Base-by-base conservation (phyloP, 2,797 vertebrate genomes). In the Salmo trutta region DNA sequence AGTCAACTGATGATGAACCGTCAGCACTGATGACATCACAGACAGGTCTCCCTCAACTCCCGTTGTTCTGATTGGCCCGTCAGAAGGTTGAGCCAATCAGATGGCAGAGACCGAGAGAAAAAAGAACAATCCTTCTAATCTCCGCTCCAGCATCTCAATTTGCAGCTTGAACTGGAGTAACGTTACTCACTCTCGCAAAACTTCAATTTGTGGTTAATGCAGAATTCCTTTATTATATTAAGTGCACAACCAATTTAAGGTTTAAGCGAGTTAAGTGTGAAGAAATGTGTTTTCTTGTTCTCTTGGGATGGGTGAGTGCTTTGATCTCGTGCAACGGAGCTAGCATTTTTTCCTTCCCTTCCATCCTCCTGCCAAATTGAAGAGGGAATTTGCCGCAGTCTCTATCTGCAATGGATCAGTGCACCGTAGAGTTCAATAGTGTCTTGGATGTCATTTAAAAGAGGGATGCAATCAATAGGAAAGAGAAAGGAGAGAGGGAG, bases 231-330 rank as follows among this genome's bases (percentile, higher is more conserved):
- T 47, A 47, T 47, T 1, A 12, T 12, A 12, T 47, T 3, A 47
- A 14, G 80, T 76, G 74, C 73, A 84, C 27, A 36, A 72, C 10
- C 74, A 33, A 66, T 77, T 77, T 68, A 70, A 80, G 74, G 77
- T 80, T 86, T 79, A 74, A 82, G 70, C 33, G 76, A 83, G 83
- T 78, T 2, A 77, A 86, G 82, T 82, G 75, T 76, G 79, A 79
- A 85, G 65, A 88, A 87, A 89, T 88, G 77, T 87, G 75, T 47
- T 73, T 85, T 86, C 15, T 81, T 75, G 85, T 87, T 86, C 84
- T 88, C 82, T 79, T 80, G 73, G 73, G 83, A 81, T 78, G 77
- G 75, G 67, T 8, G 47, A 78, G 64, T 71, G 82, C 82, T 85
- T 87, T 77, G 87, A 86, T 79, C 78, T 64, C 66, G 65, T 66